phyloP scores from a whole-genome alignment of 2,113 vertebrate genomes.

The Dunckerocampus dactyliophorus region DNA sequence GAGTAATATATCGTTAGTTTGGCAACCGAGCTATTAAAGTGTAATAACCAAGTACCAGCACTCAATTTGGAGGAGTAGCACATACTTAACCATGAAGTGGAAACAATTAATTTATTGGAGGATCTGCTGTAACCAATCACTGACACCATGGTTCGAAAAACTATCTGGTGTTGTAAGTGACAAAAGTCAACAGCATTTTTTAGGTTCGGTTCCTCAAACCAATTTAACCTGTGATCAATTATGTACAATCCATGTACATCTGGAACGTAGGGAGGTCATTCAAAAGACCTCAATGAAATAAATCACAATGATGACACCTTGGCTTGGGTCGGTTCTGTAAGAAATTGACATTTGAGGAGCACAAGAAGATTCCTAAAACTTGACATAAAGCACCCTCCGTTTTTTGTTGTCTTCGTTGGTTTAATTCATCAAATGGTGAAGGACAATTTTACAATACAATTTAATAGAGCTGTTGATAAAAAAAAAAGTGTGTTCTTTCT shows the following conservation, averaged over 20 bases:
- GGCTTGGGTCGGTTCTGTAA: conserved; percentile 21
- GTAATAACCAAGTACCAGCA: conserved; percentile 81
- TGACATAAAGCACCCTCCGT: too few relatives aligned
- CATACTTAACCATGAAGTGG: conserved; percentile 80
- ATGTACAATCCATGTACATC: conserved; percentile 25
- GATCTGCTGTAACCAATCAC: conserved; percentile 76
- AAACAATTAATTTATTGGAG: conserved; percentile 81
- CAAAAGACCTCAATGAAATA: not conserved
- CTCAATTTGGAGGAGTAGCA: conserved; percentile 80
- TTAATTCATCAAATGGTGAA: too few relatives aligned
- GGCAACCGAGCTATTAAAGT: conserved; percentile 82
- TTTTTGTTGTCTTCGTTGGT: too few relatives aligned
- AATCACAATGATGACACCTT: not conserved
- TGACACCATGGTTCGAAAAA: conserved; percentile 60
- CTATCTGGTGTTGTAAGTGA: conserved; percentile 59
- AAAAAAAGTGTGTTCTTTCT: too few relatives aligned
- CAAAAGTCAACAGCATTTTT: conserved; percentile 46
- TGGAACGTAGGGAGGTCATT: conserved; percentile 41
- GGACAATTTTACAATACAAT: too few relatives aligned
- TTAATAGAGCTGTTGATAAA: too few relatives aligned
- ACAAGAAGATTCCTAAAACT: too few relatives aligned
- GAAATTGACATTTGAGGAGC: conserved; percentile 10
- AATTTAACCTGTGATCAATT: conserved; percentile 36
- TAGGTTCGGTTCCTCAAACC: conserved; percentile 52
- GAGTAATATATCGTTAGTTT: conserved; percentile 83